These are phyloP conservation scores for Anticlea derivata DNA, from an alignment of 2,888 invertebrate genomes.

Conservation along the genomic window DNA sequence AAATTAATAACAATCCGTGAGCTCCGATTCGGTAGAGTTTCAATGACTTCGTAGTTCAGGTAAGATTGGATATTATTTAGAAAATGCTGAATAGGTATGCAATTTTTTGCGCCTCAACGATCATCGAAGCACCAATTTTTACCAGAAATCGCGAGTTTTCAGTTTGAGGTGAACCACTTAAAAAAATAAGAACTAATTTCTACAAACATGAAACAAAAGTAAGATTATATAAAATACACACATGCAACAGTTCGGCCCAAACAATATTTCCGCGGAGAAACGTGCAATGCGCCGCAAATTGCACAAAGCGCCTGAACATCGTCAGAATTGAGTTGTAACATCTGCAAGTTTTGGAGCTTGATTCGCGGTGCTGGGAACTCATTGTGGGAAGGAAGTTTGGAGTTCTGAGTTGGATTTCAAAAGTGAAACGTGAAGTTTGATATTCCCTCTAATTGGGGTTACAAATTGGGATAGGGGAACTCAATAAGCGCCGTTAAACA, in stretches of 20 bases:
- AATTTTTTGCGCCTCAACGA: no score
- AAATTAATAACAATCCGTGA: no score
- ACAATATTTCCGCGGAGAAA: constrained; percentile 1
- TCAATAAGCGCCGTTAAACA: no score
- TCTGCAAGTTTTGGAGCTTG: constrained; percentile 16
- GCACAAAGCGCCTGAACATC: constrained; percentile 21
- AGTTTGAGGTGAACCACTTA: no score
- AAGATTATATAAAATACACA: not conserved
- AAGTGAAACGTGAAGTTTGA: not conserved
- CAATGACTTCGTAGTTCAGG: no score
- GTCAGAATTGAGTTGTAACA: constrained; percentile 19
- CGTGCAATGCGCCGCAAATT: constrained; percentile 15
- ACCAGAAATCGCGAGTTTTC: no score
- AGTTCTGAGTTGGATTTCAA: constrained; percentile 9
- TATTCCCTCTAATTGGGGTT: not conserved
- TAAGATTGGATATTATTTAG: no score
- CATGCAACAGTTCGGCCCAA: constrained; percentile 1
- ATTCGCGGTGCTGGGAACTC: constrained; percentile 8
- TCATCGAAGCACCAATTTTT: no score
- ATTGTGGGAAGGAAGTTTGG: constrained; percentile 1
- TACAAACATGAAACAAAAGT: not conserved
- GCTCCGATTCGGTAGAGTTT: no score
- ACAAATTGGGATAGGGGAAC: not conserved
- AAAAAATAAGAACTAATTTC: no score
- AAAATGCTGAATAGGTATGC: no score